A percentile compares a stretch with the other conserved stretches of the same genome.
Conservation (phyloP, 2,888 invertebrate species). For the Biston betularia region DNA sequence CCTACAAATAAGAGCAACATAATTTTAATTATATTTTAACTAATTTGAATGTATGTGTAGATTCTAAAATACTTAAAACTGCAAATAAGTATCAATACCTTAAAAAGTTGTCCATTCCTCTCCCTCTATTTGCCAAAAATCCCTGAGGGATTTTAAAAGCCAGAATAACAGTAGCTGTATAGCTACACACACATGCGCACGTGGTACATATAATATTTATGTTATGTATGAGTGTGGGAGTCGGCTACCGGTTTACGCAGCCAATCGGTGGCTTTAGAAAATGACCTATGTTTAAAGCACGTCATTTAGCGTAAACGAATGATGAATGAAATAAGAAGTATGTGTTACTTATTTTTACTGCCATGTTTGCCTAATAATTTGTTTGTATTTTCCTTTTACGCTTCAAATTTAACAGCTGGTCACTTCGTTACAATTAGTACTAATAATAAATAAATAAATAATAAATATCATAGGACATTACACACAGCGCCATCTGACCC, state of each 20-base stretch:
- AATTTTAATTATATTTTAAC: too few species aligned
- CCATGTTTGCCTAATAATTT: too few species aligned
- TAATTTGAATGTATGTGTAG: too few species aligned
- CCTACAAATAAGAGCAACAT: too few species aligned
- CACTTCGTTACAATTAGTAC: too few species aligned
- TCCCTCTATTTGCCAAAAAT: constrained; percentile 46
- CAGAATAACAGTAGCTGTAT: constrained; percentile 66
- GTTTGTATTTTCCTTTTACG: too few species aligned
- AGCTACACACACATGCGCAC: constrained; percentile 55
- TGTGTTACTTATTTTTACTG: not conserved
- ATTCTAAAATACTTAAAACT: too few species aligned
- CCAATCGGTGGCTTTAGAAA: constrained; percentile 71
- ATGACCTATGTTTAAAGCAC: constrained; percentile 9
- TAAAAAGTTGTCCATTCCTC: constrained; percentile 2
- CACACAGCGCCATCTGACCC: too few species aligned
- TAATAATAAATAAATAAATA: too few species aligned
- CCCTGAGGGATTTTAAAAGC: constrained; percentile 63
- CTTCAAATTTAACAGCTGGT: too few species aligned
- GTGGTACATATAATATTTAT: constrained; percentile 28
- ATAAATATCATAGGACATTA: too few species aligned
- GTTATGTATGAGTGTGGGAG: constrained; percentile 54
- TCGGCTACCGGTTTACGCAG: constrained; percentile 84
- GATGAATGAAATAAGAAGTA: not conserved
- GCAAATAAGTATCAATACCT: too few species aligned
- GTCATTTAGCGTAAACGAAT: not conserved